Percentiles rank a stretch among this genome's conserved stretches.
Evolutionary conservation across 2,113 vertebrate genomes (phyloP).

Genomic region (Gymnocephalus cernua): DNA sequence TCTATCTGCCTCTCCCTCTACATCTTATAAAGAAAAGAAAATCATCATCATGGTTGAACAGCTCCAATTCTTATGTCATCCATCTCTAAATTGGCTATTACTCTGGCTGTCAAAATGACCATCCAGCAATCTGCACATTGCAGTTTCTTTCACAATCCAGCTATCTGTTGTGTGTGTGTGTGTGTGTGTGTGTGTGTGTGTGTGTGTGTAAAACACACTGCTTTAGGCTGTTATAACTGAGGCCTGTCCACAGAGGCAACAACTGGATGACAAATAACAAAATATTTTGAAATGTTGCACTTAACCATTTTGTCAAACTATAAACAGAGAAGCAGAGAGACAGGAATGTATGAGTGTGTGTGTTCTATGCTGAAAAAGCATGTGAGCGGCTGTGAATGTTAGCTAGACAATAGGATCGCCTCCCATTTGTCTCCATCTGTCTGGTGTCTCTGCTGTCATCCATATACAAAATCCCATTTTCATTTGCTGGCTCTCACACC

Average conservation of each 20-base stretch:
- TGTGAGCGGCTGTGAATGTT: constrained; percentile 10
- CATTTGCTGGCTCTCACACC: constrained; percentile 53
- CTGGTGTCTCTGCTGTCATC: constrained; percentile 48
- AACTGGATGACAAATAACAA: constrained; percentile 13
- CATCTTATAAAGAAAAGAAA: constrained; percentile 20
- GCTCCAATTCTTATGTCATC: constrained; percentile 62
- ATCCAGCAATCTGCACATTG: constrained; percentile 49
- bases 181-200: neutral
- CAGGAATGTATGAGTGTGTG: neutral
- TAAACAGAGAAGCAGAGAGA: constrained; percentile 2
- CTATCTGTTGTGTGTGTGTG: constrained; percentile 3
- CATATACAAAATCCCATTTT: constrained; percentile 55
- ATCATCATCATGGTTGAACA: constrained; percentile 34
- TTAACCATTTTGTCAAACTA: constrained; percentile 24
- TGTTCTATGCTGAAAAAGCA: constrained; percentile 9
- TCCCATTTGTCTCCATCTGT: constrained; percentile 75
- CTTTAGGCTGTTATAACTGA: constrained; percentile 10
- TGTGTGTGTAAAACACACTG: constrained; percentile 23
- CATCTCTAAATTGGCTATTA: constrained; percentile 68
- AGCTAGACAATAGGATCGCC: constrained; percentile 49
- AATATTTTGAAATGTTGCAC: neutral
- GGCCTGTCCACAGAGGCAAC: constrained; percentile 23
- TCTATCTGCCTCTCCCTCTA: constrained; percentile 2
- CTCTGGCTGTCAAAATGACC: constrained; percentile 64
- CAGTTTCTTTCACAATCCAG: constrained; percentile 31